Percentiles rank a stretch among this genome's conserved stretches.
Conservation (phyloP, 2,113 vertebrate genomes). For the Lamprotornis superbus region DNA sequence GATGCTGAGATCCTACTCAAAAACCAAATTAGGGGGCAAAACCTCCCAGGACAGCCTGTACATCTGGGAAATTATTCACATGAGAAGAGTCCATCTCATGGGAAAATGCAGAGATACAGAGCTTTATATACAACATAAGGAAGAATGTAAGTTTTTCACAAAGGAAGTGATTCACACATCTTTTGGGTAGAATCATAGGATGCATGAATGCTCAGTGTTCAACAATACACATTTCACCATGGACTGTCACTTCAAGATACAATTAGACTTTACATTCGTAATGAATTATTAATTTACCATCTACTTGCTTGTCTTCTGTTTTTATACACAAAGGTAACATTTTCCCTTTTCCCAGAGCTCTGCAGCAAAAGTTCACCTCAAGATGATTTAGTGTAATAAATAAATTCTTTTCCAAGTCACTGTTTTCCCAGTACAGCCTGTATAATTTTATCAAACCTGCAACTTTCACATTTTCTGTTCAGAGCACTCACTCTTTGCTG, state of each 20-base stretch:
- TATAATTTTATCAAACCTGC: not conserved
- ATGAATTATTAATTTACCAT: not conserved
- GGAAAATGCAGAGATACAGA: not conserved
- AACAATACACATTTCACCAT: not conserved
- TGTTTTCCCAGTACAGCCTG: not conserved
- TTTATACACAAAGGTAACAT: not conserved
- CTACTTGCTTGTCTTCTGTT: not conserved
- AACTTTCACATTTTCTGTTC: not conserved
- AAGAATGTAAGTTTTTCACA: not conserved
- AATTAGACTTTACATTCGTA: not conserved
- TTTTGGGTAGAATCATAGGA: not conserved
- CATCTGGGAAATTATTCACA: not conserved
- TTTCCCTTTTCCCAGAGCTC: not conserved
- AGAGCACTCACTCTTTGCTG: not conserved
- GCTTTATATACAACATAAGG: not conserved
- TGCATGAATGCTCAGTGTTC: not conserved
- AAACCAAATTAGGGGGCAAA: not conserved
- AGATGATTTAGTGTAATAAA: not conserved
- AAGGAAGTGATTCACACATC: not conserved
- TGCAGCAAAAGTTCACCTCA: not conserved
- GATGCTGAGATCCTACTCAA: not conserved
- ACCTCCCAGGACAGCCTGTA: not conserved
- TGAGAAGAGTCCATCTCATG: too few relatives aligned
- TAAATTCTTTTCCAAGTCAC: not conserved
- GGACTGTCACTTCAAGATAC: not conserved